These are phyloP conservation scores for Theocolax elegans DNA, from an alignment of 1,140 invertebrate species.

Conservation along the genomic window DNA sequence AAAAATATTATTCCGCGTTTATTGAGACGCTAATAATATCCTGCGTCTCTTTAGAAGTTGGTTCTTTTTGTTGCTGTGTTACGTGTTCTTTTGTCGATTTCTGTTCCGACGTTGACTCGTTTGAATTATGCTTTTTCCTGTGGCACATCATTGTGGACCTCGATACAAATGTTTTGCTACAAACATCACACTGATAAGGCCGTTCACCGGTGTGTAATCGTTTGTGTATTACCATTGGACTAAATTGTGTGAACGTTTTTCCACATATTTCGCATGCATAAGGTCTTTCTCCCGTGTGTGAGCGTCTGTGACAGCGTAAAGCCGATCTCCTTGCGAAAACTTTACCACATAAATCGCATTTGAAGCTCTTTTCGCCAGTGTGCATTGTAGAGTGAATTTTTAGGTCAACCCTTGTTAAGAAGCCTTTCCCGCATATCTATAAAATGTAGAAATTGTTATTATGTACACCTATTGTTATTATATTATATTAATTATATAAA, in stretches of 20 bases:
- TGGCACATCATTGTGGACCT: slow-evolving; percentile 73
- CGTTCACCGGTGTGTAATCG: slow-evolving; percentile 81
- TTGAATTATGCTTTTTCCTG: slow-evolving; percentile 68
- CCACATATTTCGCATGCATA: slow-evolving; percentile 74
- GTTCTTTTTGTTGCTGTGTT: slow-evolving; percentile 15
- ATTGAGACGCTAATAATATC: too few relatives aligned
- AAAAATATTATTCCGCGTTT: too few relatives aligned
- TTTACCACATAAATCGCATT: slow-evolving; percentile 75
- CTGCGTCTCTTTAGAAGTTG: not conserved
- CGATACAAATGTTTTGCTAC: slow-evolving; percentile 72
- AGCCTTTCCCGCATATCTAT: slow-evolving; percentile 74
- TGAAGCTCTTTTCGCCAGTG: slow-evolving; percentile 77
- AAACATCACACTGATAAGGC: slow-evolving; percentile 82
- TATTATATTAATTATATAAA: too few relatives aligned
- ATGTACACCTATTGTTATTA: too few relatives aligned
- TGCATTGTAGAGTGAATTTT: slow-evolving; percentile 76
- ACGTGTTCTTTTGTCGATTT: slow-evolving; percentile 51
- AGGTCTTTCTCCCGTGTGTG: slow-evolving; percentile 78
- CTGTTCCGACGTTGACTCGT: slow-evolving; percentile 44
- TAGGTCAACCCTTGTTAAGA: slow-evolving; percentile 72
- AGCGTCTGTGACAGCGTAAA: slow-evolving; percentile 75
- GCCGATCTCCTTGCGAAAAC: slow-evolving; percentile 78
- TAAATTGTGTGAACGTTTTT: slow-evolving; percentile 74
- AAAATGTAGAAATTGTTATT: not conserved
- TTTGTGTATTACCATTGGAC: slow-evolving; percentile 74